Conservation (phyloP, 2,113 vertebrate genomes). For the Anser brachyrhynchus region DNA sequence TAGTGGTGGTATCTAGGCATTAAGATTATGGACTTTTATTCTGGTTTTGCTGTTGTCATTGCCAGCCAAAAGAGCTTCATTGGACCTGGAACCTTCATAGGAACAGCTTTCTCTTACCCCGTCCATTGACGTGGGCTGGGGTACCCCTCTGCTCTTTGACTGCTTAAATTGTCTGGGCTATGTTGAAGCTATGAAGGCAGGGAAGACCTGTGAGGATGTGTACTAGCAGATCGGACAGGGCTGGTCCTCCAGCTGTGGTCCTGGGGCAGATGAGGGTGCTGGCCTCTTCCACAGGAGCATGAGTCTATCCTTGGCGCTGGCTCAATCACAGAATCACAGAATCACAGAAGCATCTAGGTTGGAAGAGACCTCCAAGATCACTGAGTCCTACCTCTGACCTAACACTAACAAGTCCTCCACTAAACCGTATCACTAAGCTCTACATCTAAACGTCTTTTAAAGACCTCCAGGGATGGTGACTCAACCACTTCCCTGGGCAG, state of each 20-base stretch:
- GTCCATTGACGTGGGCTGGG: not conserved
- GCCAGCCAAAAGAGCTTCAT: not conserved
- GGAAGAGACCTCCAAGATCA: too few species aligned
- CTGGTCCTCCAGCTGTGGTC: not conserved
- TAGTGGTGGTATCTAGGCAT: not conserved
- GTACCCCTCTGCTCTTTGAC: not conserved
- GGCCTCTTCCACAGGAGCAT: not conserved
- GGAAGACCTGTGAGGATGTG: not conserved
- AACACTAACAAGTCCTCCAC: too few species aligned
- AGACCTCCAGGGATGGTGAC: too few species aligned
- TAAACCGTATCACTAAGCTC: too few species aligned
- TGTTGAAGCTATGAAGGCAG: not conserved
- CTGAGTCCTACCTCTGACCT: too few species aligned
- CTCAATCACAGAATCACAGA: not conserved
- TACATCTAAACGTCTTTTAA: too few species aligned
- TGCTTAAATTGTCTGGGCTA: not conserved
- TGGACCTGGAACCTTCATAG: not conserved
- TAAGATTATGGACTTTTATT: not conserved
- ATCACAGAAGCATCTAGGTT: too few species aligned
- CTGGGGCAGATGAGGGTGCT: too few species aligned
- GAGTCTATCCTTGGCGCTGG: not conserved
- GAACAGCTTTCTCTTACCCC: not conserved
- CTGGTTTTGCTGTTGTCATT: not conserved
- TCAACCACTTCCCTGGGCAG: too few species aligned
- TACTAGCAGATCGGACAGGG: not conserved